These are phyloP conservation scores for Nymphalis io DNA, from an alignment of 1,140 invertebrate species.

Conservation along the genomic window DNA sequence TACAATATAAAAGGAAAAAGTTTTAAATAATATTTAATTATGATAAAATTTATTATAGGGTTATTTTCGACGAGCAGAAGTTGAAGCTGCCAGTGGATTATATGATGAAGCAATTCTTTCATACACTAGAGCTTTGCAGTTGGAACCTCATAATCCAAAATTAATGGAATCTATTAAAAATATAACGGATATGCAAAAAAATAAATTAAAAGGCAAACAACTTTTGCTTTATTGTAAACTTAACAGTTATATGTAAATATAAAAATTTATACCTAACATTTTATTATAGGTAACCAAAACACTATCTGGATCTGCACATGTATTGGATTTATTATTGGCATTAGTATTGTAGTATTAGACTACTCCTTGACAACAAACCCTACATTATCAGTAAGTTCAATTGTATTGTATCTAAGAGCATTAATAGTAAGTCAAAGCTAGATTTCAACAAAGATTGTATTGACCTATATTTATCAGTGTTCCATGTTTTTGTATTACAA, in stretches of 20 bases:
- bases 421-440: neutral
- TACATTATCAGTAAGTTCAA: slow-evolving; percentile 83
- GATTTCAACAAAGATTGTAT: neutral
- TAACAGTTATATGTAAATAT: no score
- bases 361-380: slow-evolving; percentile 85
- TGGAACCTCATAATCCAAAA: slow-evolving; percentile 86
- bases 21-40: neutral
- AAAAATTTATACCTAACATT: neutral
- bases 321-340: slow-evolving; percentile 87
- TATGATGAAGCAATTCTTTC: slow-evolving; percentile 87
- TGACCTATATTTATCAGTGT: no score
- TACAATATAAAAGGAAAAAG: neutral
- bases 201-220: slow-evolving; percentile 76
- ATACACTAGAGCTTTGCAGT: slow-evolving; percentile 85
- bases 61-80: slow-evolving; percentile 90
- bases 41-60: slow-evolving; percentile 79
- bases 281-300: slow-evolving; percentile 84
- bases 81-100: slow-evolving; percentile 86
- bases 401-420: neutral
- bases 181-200: slow-evolving; percentile 82
- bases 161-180: slow-evolving; percentile 84
- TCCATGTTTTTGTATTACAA: neutral
- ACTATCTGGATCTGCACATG: slow-evolving; percentile 89
- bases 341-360: slow-evolving; percentile 86
- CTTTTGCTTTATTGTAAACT: neutral